A percentile compares a stretch with the other conserved stretches of the same genome.
These are phyloP conservation scores for Entomobrya multifasciata DNA, from an alignment of 2,888 invertebrate species.

Conservation along the genomic window DNA sequence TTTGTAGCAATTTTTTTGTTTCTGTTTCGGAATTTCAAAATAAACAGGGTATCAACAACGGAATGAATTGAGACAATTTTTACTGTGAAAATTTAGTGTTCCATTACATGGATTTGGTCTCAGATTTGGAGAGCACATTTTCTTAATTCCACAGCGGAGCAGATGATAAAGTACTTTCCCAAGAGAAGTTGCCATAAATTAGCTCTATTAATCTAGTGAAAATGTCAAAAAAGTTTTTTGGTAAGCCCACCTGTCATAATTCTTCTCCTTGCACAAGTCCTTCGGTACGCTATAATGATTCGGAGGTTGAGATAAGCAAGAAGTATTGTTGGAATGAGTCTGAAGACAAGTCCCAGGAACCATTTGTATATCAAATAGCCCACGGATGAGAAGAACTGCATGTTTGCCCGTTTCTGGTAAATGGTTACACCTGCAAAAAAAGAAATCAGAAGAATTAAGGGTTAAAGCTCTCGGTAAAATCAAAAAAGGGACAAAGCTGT, in stretches of 20 bases:
- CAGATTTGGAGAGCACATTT: not conserved
- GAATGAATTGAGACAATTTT: too few relatives aligned
- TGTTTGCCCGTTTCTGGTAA: constrained; percentile 84
- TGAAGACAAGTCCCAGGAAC: constrained; percentile 85
- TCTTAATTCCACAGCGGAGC: not conserved
- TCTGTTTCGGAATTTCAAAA: too few relatives aligned
- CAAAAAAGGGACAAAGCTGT: not conserved
- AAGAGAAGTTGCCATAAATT: constrained; percentile 16
- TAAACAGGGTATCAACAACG: too few relatives aligned
- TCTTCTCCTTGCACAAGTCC: constrained; percentile 85
- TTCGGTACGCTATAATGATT: constrained; percentile 86
- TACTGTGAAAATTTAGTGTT: not conserved
- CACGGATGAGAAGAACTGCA: constrained; percentile 82
- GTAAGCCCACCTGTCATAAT: constrained; percentile 84
- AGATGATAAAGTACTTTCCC: not conserved
- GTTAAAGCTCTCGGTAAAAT: not conserved
- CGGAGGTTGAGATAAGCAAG: constrained; percentile 86
- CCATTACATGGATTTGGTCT: not conserved
- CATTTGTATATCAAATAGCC: constrained; percentile 83
- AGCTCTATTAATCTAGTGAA: constrained; percentile 21
- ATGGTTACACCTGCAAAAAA: constrained; percentile 83
- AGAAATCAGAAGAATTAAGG: not conserved
- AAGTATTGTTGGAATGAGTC: constrained; percentile 86
- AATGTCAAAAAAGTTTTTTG: not conserved
- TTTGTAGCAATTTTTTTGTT: not conserved